Percentiles rank a stretch among this genome's conserved stretches.
phyloP scores from a whole-genome alignment of 2,888 invertebrate species.

The Atherix ibis region DNA sequence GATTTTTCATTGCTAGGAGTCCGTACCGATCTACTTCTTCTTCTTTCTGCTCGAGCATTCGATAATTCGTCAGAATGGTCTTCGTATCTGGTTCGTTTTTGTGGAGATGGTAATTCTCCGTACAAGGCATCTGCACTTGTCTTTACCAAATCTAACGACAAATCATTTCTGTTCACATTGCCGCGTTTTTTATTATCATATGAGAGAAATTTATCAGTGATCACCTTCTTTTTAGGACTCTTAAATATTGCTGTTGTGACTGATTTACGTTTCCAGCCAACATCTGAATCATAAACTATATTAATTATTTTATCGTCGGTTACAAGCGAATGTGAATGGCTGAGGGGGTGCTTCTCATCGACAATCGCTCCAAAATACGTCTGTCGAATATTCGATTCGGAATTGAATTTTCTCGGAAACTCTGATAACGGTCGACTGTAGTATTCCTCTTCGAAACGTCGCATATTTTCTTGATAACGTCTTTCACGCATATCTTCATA shows the following conservation, averaged over 20 bases:
- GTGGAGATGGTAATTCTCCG: slow-evolving; percentile 14
- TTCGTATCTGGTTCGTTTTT: slow-evolving; percentile 12
- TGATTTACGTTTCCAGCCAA: slow-evolving; percentile 30
- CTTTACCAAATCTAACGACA: slow-evolving; percentile 26
- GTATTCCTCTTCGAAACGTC: slow-evolving; percentile 28
- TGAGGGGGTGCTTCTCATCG: slow-evolving; percentile 25
- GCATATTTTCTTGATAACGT: background rate
- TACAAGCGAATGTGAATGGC: slow-evolving; percentile 32
- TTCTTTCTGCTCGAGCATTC: too few relatives aligned
- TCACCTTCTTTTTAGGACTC: slow-evolving; percentile 4
- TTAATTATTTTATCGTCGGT: slow-evolving; percentile 33
- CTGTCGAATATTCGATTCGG: slow-evolving; percentile 31
- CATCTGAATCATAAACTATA: slow-evolving; percentile 34
- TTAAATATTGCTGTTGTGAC: slow-evolving; percentile 8
- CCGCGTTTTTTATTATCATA: slow-evolving; percentile 22
- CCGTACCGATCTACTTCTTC: too few relatives aligned
- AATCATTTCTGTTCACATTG: slow-evolving; percentile 21
- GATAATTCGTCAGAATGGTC: too few relatives aligned
- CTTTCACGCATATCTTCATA: slow-evolving; percentile 21
- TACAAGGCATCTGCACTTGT: slow-evolving; percentile 4
- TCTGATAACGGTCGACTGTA: slow-evolving; percentile 15
- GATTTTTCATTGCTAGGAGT: too few relatives aligned
- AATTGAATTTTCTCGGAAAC: slow-evolving; percentile 24
- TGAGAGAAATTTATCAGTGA: slow-evolving; percentile 19
- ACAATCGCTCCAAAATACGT: slow-evolving; percentile 29